Evolutionary conservation across 2,888 invertebrate species (phyloP).

Genomic region (Machimus rusticus): DNA sequence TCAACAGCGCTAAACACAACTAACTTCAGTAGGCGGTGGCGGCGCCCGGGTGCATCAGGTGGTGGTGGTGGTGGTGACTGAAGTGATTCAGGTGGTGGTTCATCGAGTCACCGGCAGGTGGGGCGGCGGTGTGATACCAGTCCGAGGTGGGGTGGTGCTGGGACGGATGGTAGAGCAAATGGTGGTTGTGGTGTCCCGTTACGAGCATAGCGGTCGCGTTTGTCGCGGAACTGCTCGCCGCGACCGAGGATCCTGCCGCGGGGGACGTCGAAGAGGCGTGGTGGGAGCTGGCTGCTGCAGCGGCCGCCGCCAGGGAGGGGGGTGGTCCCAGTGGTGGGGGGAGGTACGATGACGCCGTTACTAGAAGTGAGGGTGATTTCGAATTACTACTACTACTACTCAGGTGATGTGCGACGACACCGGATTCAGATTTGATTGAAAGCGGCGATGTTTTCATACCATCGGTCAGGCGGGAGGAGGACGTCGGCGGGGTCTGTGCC

Average conservation of each 20-base stretch:
- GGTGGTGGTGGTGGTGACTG: conserved; percentile 71
- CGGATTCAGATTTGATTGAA: conserved; percentile 60
- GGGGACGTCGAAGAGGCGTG: conserved; percentile 55
- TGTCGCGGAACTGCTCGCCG: conserved; percentile 53
- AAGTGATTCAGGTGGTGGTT: conserved; percentile 64
- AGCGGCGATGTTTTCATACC: conserved; percentile 60
- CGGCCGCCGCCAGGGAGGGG: conserved; percentile 50
- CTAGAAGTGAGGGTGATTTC: conserved; percentile 47
- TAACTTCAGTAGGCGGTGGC: conserved; percentile 77
- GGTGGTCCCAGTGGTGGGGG: conserved; percentile 60
- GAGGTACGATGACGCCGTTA: conserved; percentile 58
- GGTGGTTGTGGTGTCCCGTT: conserved; percentile 60
- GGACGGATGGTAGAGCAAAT: conserved; percentile 61
- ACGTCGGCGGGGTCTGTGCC: conserved; percentile 61
- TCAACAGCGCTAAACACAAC: conserved; percentile 4
- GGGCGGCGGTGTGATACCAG: conserved; percentile 61
- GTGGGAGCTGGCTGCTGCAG: conserved; percentile 44
- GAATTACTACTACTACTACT: conserved; percentile 48
- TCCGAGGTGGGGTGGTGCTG: conserved; percentile 58
- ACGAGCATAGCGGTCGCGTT: conserved; percentile 57
- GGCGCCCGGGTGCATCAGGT: conserved; percentile 74
- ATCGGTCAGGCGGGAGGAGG: conserved; percentile 52
- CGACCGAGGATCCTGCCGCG: conserved; percentile 37
- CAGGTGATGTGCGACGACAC: conserved; percentile 39
- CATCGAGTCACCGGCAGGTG: conserved; percentile 62